These are phyloP conservation scores for Hypselothyrea guttata DNA, from an alignment of 2,888 invertebrate species.

Conservation along the genomic window DNA sequence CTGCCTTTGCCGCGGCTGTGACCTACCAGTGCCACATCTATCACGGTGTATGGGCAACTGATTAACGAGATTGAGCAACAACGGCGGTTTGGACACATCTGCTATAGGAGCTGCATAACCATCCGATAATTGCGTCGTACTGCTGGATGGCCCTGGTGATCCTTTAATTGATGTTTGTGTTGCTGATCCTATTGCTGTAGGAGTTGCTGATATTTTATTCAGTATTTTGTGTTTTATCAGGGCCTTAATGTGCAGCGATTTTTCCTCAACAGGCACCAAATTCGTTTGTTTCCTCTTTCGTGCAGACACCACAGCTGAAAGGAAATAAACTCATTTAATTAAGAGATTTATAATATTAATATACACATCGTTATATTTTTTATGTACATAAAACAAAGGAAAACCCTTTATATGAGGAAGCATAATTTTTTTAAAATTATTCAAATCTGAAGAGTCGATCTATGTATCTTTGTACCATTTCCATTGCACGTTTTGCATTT, in stretches of 20 bases:
- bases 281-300: constrained; percentile 7
- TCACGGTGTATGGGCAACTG: constrained; percentile 50
- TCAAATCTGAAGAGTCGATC: no score
- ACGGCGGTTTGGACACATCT: constrained; percentile 36
- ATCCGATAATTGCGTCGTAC: no score
- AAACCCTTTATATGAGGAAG: no score
- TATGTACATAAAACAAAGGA: no score
- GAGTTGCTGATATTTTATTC: constrained; percentile 40
- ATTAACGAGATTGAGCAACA: constrained; percentile 56
- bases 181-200: constrained; percentile 6
- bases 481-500: no score
- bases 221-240: constrained; percentile 58
- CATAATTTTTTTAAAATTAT: no score
- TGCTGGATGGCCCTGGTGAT: not conserved
- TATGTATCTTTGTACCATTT: no score
- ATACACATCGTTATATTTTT: not conserved
- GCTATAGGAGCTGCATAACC: no score
- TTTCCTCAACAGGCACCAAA: constrained; percentile 10
- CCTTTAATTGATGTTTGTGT: constrained; percentile 1
- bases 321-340: not conserved
- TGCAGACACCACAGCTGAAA: constrained; percentile 20
- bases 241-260: constrained; percentile 43
- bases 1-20: not conserved
- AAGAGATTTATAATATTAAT: no score
- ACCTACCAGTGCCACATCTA: constrained; percentile 12